Percentiles rank a stretch among this genome's conserved stretches.
Evolutionary conservation across 2,888 invertebrate species (phyloP).

Genomic region (Xestia xanthographa): DNA sequence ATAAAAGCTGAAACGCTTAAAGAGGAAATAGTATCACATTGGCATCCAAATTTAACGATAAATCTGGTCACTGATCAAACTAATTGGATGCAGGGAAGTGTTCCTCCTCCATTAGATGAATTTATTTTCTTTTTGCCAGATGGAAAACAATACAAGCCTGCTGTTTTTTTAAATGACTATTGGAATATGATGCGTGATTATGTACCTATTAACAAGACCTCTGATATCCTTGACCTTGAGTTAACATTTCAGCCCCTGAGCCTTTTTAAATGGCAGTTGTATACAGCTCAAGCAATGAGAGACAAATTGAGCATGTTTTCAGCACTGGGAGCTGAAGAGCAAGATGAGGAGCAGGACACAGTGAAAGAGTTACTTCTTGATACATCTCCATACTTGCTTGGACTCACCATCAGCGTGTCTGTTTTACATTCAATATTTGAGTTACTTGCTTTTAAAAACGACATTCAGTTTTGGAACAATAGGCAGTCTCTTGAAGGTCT

Average conservation of each 20-base stretch:
- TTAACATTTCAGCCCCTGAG: constrained; percentile 97
- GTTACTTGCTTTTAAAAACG: constrained; percentile 99
- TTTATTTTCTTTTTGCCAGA: constrained; percentile 97
- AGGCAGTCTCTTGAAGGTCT: constrained; percentile 98
- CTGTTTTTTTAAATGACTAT: constrained; percentile 98
- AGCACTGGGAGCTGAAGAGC: constrained; percentile 93
- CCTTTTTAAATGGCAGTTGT: constrained; percentile 99
- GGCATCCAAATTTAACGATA: constrained; percentile 99
- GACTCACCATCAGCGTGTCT: constrained; percentile 97
- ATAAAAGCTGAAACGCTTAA: constrained; percentile 94
- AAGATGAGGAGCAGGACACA: constrained; percentile 96
- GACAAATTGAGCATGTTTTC: constrained; percentile 95
- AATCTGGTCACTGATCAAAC: constrained; percentile 99
- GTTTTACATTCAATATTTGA: constrained; percentile 99
- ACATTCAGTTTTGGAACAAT: constrained; percentile 99
- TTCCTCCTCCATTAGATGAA: constrained; percentile 98
- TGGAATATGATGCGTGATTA: constrained; percentile 99
- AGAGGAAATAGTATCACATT: constrained; percentile 98
- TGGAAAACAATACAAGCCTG: constrained; percentile 97
- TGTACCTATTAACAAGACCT: constrained; percentile 96
- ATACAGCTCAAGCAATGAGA: constrained; percentile 98
- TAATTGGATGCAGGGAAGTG: constrained; percentile 97
- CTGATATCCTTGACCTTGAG: constrained; percentile 92
- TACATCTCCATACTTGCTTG: constrained; percentile 98
- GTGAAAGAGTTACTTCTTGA: constrained; percentile 98